These are phyloP conservation scores for Zaprionus capensis DNA, from an alignment of 1,140 invertebrate genomes.

Conservation along the genomic window DNA sequence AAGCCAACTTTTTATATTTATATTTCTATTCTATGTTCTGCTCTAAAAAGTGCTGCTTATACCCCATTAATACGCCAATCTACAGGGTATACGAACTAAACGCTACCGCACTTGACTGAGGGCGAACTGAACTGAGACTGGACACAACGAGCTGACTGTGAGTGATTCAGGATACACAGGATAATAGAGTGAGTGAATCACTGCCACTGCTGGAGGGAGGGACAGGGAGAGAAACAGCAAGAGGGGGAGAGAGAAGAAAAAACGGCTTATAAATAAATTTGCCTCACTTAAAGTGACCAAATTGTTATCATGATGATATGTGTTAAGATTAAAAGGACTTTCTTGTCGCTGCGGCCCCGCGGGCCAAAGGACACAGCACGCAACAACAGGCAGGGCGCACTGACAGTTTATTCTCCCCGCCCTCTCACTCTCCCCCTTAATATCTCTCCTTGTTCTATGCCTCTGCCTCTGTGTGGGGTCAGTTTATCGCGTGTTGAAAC, in stretches of 20 bases:
- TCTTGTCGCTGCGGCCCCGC: conserved; percentile 68
- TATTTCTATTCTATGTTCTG: too few relatives aligned
- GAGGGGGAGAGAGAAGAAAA: conserved; percentile 36
- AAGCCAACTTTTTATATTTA: too few relatives aligned
- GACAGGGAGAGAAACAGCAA: background rate
- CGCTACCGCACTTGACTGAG: conserved; percentile 12
- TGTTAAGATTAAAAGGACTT: conserved; percentile 84
- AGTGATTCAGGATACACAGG: conserved; percentile 37
- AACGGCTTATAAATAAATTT: conserved; percentile 84
- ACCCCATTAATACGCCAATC: background rate
- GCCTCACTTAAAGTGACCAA: conserved; percentile 84
- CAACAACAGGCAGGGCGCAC: conserved; percentile 28
- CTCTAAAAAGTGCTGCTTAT: background rate
- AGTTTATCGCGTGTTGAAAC: conserved; percentile 26
- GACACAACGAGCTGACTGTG: conserved; percentile 18
- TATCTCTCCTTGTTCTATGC: background rate
- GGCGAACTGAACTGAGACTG: background rate
- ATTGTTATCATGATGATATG: conserved; percentile 84
- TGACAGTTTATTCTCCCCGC: conserved; percentile 23
- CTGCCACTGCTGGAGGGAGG: conserved; percentile 15
- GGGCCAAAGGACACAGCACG: conserved; percentile 31
- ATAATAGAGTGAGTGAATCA: conserved; percentile 53
- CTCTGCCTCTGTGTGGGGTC: conserved; percentile 18
- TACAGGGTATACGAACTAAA: conserved; percentile 39
- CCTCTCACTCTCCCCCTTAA: too few relatives aligned